Percentiles rank a stretch among this genome's conserved stretches.
Conservation (phyloP, 2,113 vertebrate species). For the Laticauda laticaudata region DNA sequence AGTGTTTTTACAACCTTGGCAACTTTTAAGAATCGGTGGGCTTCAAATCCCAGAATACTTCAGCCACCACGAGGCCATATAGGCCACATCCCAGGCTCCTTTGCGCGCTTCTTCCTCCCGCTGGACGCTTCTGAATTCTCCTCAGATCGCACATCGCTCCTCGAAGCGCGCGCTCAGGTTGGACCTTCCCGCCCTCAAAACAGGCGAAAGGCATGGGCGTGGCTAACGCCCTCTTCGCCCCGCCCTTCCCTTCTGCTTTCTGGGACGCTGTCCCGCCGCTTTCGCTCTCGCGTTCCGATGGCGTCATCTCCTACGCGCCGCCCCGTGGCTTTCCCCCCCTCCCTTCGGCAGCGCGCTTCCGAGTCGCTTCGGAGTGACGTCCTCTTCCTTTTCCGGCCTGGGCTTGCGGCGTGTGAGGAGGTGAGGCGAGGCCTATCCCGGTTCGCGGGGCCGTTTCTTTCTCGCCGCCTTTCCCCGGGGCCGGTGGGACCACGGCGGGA, state of each 20-base stretch:
- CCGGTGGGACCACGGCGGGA: background rate
- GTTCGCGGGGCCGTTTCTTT: background rate
- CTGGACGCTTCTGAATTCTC: background rate
- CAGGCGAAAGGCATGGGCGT: background rate
- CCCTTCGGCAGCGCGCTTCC: background rate
- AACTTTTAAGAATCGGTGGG: background rate
- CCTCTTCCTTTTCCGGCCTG: background rate
- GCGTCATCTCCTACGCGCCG: background rate
- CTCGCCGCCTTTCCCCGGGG: background rate
- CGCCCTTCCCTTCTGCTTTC: background rate
- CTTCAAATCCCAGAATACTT: background rate
- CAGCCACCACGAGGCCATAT: background rate
- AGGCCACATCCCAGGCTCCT: background rate
- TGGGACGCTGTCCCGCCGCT: background rate
- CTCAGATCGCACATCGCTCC: too few species aligned
- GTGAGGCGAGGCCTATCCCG: background rate
- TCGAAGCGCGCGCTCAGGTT: background rate
- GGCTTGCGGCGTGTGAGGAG: constrained; percentile 40
- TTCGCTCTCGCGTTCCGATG: background rate
- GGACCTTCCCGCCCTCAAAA: background rate
- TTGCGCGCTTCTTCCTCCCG: background rate
- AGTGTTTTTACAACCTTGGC: background rate
- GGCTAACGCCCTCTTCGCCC: background rate
- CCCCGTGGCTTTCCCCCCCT: too few species aligned
- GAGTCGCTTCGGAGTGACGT: background rate